Percentiles rank a stretch among this genome's conserved stretches.
Evolutionary conservation across 2,888 invertebrate species (phyloP).

Genomic region (Ormyrus pomaceus): DNA sequence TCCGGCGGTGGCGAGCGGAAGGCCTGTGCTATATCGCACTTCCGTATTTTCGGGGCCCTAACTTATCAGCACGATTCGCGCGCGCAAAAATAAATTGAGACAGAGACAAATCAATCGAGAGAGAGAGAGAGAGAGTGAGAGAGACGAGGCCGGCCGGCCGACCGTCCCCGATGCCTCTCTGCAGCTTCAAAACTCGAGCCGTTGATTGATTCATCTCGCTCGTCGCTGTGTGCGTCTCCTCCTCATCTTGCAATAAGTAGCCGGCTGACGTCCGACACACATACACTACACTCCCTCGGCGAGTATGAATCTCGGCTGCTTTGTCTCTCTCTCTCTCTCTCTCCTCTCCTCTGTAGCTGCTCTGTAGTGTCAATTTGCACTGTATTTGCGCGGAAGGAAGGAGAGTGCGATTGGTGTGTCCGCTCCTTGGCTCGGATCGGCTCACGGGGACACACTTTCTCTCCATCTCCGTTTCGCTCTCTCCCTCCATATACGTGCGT

Average conservation of each 20-base stretch:
- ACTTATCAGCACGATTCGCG: background rate
- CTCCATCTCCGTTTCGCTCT: slow-evolving; percentile 58
- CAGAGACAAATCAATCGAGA: slow-evolving; percentile 53
- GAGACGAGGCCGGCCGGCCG: slow-evolving; percentile 3
- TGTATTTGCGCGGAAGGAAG: slow-evolving; percentile 52
- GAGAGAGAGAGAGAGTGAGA: slow-evolving; percentile 5
- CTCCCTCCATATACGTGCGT: slow-evolving; percentile 49
- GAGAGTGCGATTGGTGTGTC: slow-evolving; percentile 73
- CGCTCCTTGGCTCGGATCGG: slow-evolving; percentile 68
- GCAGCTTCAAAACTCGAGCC: slow-evolving; percentile 23
- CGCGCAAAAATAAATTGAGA: slow-evolving; percentile 44
- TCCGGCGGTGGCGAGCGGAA: slow-evolving; percentile 23
- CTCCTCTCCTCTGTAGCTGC: slow-evolving; percentile 21
- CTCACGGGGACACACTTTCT: slow-evolving; percentile 19
- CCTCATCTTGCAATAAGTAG: slow-evolving; percentile 58
- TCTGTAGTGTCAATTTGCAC: slow-evolving; percentile 44
- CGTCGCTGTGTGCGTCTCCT: background rate
- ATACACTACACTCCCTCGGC: slow-evolving; percentile 24
- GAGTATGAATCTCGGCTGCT: slow-evolving; percentile 40
- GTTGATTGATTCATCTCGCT: slow-evolving; percentile 52
- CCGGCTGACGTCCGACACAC: slow-evolving; percentile 60
- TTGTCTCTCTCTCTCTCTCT: slow-evolving; percentile 48
- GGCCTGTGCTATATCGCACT: slow-evolving; percentile 17
- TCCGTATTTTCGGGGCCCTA: slow-evolving; percentile 40
- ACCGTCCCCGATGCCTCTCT: background rate